Evolutionary conservation across 2,888 invertebrate species (phyloP), one percentile per base, ranked within the genome.

Genomic region (Habroteleia sp.): DNA sequence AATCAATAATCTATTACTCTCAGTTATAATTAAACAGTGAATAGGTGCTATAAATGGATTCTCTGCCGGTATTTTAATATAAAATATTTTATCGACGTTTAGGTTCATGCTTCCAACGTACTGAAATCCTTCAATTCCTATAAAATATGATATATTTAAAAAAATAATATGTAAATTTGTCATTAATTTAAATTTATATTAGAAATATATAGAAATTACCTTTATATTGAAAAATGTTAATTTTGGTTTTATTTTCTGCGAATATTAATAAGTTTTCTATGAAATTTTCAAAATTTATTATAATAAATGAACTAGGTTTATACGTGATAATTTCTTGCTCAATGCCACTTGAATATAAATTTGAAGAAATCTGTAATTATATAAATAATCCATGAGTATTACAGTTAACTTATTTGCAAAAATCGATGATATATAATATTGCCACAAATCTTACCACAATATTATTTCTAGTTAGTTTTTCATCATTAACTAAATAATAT

Each of bases 281-380:
- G 3, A 66, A 68, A 3, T 77, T 77, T 10, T 82, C 81, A 17
- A 87, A 85, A 76, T 83, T 80, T 0, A 87, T 37, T 1, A 83
- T 10, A 0, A 63, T 37, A 42, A 92, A 82, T 1, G 89, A 90
- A 8, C 89, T 88, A 2, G 92, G 91, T 66, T 88, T 77, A n/a
- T n/a, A n/a, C n/a, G n/a, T n/a, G n/a, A n/a, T n/a, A n/a, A n/a
- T n/a, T n/a, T n/a, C n/a, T n/a, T 92, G 92, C 74, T 90, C 89
- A 10, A 92, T 78, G 41, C 87, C 88, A 1, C 89, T 90, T 7
- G 83, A 83, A 3, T 85, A 77, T 0, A 88, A 82, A 80, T 91
- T 89, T 73, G 39, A 50, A 13, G 42, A 46, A 44, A 76, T 52
- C 31, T 56, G 33, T 13, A 44, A 50, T 37, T 29, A 20, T 50